Conservation (phyloP, 2,888 invertebrate species). For the Drosophila aldrichi region DNA sequence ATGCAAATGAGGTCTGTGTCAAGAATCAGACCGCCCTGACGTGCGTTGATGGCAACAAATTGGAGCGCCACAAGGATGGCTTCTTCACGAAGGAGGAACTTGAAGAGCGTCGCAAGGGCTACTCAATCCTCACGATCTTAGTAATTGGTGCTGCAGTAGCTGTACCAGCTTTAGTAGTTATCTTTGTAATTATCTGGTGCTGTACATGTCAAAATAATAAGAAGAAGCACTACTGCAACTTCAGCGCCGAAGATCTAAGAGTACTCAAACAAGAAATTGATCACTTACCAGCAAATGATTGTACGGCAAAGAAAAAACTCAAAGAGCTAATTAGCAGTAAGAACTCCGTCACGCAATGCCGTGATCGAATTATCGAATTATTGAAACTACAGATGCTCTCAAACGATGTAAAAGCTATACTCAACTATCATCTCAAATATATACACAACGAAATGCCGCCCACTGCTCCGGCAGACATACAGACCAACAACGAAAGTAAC, state of each 20-base stretch:
- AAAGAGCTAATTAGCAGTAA: neutral
- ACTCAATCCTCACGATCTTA: neutral
- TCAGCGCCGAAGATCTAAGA: neutral
- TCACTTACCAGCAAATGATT: neutral
- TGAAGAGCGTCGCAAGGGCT: constrained; percentile 18
- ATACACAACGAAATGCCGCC: neutral
- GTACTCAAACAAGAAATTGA: neutral
- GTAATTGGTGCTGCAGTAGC: fast-evolving
- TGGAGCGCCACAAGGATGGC: constrained; percentile 73
- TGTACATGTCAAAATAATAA: no score
- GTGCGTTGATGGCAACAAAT: constrained; percentile 75
- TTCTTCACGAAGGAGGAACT: constrained; percentile 77
- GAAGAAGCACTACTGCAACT: neutral
- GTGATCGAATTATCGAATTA: neutral
- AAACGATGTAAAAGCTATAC: neutral
- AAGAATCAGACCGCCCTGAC: constrained; percentile 70
- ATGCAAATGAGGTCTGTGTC: constrained; percentile 82
- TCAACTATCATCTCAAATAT: neutral
- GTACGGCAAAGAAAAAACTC: neutral
- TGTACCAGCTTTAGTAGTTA: neutral
- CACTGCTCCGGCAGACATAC: neutral
- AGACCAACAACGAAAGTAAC: neutral
- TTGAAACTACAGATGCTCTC: fast-evolving
- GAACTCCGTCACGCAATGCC: neutral
- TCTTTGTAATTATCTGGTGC: neutral